These are phyloP conservation scores for Drosophila fungiperda DNA, from an alignment of 2,888 invertebrate species.

Conservation along the genomic window DNA sequence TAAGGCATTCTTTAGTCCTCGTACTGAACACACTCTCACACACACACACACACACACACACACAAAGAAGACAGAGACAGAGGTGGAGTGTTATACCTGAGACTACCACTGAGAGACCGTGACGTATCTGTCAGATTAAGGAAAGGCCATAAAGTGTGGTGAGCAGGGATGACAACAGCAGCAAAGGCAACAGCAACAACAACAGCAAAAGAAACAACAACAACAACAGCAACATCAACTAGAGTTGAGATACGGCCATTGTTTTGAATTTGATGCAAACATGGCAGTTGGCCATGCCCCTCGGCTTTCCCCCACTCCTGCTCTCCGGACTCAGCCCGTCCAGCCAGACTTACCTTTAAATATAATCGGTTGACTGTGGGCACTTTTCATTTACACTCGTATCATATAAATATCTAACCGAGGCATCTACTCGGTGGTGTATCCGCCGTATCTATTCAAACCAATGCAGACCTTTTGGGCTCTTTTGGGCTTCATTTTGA, in stretches of 20 bases:
- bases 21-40: background rate
- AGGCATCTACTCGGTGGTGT: conserved; percentile 9
- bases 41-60: background rate
- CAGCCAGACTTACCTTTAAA: conserved; percentile 60
- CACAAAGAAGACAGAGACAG: background rate
- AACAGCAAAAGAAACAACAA: background rate
- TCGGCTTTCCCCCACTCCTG: conserved; percentile 34
- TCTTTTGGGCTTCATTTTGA: conserved; percentile 13
- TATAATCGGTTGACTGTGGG: conserved; percentile 68
- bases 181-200: conserved; percentile 36
- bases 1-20: conserved; percentile 59
- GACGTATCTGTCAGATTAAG: conserved; percentile 82
- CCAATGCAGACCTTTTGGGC: background rate
- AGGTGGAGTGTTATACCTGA: conserved; percentile 15
- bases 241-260: conserved; percentile 73
- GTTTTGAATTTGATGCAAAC: conserved; percentile 64
- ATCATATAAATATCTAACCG: conserved; percentile 6
- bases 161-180: conserved; percentile 78
- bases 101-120: conserved; percentile 56
- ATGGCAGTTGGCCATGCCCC: conserved; percentile 71
- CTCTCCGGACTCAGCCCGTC: background rate
- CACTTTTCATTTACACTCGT: conserved; percentile 51
- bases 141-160: conserved; percentile 76
- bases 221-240: conserved; percentile 28
- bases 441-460: conserved; percentile 2